Evolutionary conservation across 2,888 invertebrate species (phyloP).

Genomic region (Stenolophus ochropezus): DNA sequence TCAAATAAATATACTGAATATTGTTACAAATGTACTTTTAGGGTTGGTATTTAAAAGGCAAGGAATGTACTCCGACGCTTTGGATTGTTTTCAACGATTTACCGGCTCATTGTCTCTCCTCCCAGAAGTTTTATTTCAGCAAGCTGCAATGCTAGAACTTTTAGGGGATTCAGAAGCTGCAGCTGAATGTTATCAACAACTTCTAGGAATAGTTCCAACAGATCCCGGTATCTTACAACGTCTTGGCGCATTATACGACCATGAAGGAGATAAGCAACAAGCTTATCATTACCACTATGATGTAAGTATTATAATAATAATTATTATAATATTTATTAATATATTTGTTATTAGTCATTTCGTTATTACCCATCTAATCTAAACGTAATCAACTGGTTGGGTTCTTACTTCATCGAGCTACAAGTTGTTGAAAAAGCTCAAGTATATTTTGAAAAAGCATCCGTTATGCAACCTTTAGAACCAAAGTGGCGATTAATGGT

Average conservation of each 20-base stretch:
- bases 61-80: conserved; percentile 82
- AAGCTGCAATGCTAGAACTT: conserved; percentile 86
- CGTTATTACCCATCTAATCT: conserved; percentile 83
- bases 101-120: conserved; percentile 76
- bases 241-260: conserved; percentile 92
- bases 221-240: conserved; percentile 93
- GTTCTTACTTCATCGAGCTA: conserved; percentile 91
- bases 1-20: too few relatives aligned
- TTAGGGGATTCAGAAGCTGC: conserved; percentile 79
- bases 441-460: conserved; percentile 87
- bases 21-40: conserved; percentile 66
- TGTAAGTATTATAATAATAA: conserved; percentile 73
- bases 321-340: background rate
- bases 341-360: conserved; percentile 76
- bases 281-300: conserved; percentile 90
- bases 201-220: conserved; percentile 88
- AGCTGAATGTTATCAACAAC: conserved; percentile 82
- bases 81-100: conserved; percentile 87
- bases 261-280: conserved; percentile 92
- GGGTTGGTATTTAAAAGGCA: conserved; percentile 83
- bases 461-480: conserved; percentile 84
- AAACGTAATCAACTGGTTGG: conserved; percentile 90
- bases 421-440: conserved; percentile 92
- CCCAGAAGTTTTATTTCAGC: conserved; percentile 78
- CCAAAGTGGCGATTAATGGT: conserved; percentile 91